phyloP scores from a whole-genome alignment of 1,140 invertebrate species.

The Drosophila elegans region DNA sequence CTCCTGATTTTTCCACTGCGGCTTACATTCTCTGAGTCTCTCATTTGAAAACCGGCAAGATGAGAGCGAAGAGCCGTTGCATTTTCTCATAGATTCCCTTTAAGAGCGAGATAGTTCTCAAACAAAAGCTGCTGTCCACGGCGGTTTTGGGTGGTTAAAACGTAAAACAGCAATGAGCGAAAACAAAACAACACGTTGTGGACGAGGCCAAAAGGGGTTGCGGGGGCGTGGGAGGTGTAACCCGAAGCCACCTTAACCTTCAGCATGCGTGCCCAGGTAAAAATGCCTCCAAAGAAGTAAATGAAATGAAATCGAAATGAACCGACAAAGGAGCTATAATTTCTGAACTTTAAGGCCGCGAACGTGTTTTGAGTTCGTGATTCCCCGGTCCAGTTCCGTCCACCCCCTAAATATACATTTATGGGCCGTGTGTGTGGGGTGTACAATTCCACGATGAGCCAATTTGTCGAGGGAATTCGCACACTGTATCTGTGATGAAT shows the following conservation, averaged over 20 bases:
- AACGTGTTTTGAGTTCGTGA: slow-evolving; percentile 68
- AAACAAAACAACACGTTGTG: slow-evolving; percentile 52
- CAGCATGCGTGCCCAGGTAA: slow-evolving; percentile 46
- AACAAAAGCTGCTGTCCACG: slow-evolving; percentile 26
- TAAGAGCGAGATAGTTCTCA: slow-evolving; percentile 19
- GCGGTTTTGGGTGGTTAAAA: slow-evolving; percentile 5
- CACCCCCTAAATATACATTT: slow-evolving; percentile 7
- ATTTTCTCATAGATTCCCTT: slow-evolving; percentile 5
- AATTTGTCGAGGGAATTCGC: slow-evolving; percentile 38
- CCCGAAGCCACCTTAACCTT: slow-evolving; percentile 56
- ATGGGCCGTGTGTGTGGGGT: slow-evolving; percentile 9
- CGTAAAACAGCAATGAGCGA: slow-evolving; percentile 27
- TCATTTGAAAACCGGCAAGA: slow-evolving; percentile 25
- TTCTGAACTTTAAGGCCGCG: slow-evolving; percentile 45
- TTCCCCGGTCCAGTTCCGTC: slow-evolving; percentile 34
- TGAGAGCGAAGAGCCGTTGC: slow-evolving; percentile 12
- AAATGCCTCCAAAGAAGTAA: slow-evolving; percentile 20
- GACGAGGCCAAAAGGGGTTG: neutral
- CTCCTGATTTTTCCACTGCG: neutral
- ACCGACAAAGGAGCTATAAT: slow-evolving; percentile 36
- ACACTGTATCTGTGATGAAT: slow-evolving; percentile 3
- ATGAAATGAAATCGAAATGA: slow-evolving; percentile 44
- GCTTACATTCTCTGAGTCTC: slow-evolving; percentile 10
- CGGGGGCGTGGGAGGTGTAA: slow-evolving; percentile 38
- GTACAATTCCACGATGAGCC: slow-evolving; percentile 15